These are phyloP conservation scores for Drosophila kikkawai DNA, from an alignment of 1,140 invertebrate genomes.

Conservation along the genomic window DNA sequence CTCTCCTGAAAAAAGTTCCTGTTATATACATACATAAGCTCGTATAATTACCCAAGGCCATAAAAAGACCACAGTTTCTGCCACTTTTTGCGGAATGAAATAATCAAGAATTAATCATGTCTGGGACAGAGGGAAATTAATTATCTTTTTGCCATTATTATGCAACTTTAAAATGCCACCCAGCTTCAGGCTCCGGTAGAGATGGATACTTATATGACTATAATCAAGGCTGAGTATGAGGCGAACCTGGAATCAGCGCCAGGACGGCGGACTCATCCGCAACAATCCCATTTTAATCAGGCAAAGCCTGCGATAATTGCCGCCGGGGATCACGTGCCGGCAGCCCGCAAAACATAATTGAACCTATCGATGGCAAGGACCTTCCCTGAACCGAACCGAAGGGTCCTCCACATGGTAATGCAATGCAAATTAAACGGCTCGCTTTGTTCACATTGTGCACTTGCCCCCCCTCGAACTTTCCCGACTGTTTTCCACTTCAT, in stretches of 20 bases:
- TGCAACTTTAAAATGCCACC: constrained; percentile 13
- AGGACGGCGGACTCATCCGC: constrained; percentile 4
- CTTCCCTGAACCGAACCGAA: background rate
- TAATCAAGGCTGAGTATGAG: background rate
- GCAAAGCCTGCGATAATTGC: constrained; percentile 43
- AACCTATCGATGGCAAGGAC: constrained; percentile 40
- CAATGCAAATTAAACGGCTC: constrained; percentile 44
- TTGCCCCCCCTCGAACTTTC: constrained; percentile 11
- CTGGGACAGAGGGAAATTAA: constrained; percentile 48
- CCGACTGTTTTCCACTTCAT: constrained; percentile 49
- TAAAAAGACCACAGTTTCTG: background rate
- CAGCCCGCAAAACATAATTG: constrained; percentile 41
- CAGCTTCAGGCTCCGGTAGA: background rate
- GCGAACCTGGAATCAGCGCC: background rate
- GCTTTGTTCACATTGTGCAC: constrained; percentile 20
- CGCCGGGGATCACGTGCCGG: constrained; percentile 36
- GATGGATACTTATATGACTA: background rate
- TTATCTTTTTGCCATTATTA: constrained; percentile 36
- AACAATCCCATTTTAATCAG: constrained; percentile 43
- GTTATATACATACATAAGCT: background rate
- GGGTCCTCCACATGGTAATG: constrained; percentile 40
- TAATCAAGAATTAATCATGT: constrained; percentile 66
- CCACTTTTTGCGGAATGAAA: constrained; percentile 45
- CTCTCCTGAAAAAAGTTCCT: background rate
- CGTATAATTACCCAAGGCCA: constrained; percentile 4